Base-by-base conservation (phyloP, 1,140 invertebrate species). In the Ceratosolen fusciceps region DNA sequence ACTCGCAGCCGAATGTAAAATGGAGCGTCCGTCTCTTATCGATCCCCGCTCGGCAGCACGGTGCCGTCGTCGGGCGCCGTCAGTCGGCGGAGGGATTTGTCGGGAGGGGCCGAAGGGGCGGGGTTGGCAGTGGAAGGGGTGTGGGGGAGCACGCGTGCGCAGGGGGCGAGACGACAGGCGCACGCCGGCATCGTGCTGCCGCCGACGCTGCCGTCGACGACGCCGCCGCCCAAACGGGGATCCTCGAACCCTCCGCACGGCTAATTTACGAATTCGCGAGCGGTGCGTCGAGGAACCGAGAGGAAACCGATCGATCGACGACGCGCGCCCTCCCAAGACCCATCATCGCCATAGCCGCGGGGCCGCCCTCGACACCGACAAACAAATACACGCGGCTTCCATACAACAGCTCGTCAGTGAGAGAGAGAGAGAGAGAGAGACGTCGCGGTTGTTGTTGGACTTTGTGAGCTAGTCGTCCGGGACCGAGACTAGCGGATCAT, bases 251-350 rank as follows among this genome's bases (percentile, higher is more conserved):
- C 71, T 73, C 70, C 49, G 29, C 12, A 21, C 49, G 52, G 26
- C n/a, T 29, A 14, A 10, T 26, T 24, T 47, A 47, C 43, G 47
- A 71, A 68, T 71, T 71, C 68, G 56, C 56, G 68, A 47, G 26
- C 49, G 24, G 16, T 37, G 29, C 47, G 49, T 24, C 16, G n/a
- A 31, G 52, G 10, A 43, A 39, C n/a, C 54, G 52, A 75, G 43
- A 39, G 68, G 62, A 58, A 77, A 77, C 70, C 75, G 65, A 77
- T 56, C 76, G 76, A 71, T 71, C 67, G 68, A 77, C 76, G 43
- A 77, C 76, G 76, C 76, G 67, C 76, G 76, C 76, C 76, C 76
- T 77, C 71, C 26, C 65, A 72, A 60, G 76, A 34, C 39, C 56
- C 70, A 16, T 56, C 21, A 7, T 12, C 34, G 1, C 14, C 19